Evolutionary conservation across 2,797 vertebrate species (phyloP).

Genomic region (Meriones psammophilus): DNA sequence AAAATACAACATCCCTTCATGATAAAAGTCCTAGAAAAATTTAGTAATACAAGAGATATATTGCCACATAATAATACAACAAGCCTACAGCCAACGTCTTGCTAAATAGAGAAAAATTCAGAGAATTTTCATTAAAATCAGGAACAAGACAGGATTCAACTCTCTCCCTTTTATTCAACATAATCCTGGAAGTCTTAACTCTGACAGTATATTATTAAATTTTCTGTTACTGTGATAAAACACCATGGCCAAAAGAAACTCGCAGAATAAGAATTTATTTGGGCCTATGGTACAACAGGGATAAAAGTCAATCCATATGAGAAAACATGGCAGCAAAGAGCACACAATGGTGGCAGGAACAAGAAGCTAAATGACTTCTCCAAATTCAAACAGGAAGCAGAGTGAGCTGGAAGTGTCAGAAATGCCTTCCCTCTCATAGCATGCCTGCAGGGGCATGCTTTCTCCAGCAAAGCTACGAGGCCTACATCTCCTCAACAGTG

Average conservation of each 20-base stretch:
- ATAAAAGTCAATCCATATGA: no score
- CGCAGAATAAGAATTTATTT: not conserved
- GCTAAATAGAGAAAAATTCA: not conserved
- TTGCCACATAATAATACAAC: not conserved
- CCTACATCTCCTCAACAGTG: not conserved
- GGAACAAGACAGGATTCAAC: not conserved
- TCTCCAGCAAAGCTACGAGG: not conserved
- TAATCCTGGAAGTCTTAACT: not conserved
- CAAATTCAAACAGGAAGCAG: not conserved
- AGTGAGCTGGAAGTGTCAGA: not conserved
- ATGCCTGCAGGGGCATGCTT: no score
- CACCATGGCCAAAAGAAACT: not conserved
- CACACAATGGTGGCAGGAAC: not conserved
- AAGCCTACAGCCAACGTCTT: not conserved
- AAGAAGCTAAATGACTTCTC: not conserved
- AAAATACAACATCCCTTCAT: not conserved
- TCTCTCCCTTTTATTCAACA: not conserved
- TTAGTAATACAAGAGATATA: not conserved
- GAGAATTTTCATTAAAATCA: not conserved
- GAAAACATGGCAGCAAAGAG: not conserved
- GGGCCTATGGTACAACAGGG: not conserved
- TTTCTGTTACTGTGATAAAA: not conserved
- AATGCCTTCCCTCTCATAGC: not conserved
- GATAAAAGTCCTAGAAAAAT: not conserved
- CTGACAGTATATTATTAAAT: not conserved